Conservation (phyloP, 2,797 vertebrate genomes). For the Crocodylus rhombifer region DNA sequence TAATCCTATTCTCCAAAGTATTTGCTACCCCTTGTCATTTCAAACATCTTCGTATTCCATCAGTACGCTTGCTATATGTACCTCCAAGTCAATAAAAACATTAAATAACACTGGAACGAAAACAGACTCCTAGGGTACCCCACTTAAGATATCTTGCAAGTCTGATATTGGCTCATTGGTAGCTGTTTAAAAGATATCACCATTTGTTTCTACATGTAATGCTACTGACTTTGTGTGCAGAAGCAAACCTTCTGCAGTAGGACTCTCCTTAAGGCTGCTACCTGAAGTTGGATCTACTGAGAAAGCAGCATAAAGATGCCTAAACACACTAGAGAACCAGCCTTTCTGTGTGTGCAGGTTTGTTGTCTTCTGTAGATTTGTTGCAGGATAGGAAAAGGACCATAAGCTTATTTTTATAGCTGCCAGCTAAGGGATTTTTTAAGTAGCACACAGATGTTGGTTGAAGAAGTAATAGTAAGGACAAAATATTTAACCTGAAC, state of each 20-base stretch:
- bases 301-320: background rate
- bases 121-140: no score
- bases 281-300: background rate
- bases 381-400: background rate
- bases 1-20: no score
- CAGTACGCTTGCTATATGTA: no score
- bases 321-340: background rate
- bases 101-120: no score
- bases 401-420: background rate
- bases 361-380: background rate
- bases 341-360: background rate
- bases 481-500: background rate
- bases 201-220: background rate
- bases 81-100: no score
- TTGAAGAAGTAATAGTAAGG: background rate
- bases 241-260: background rate
- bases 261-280: background rate
- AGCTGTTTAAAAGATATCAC: background rate
- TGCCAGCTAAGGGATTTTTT: background rate
- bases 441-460: background rate
- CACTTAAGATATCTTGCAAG: no score
- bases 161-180: no score
- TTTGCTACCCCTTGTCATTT: no score
- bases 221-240: background rate
- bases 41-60: no score